Evolutionary conservation across 2,113 vertebrate genomes (phyloP), one percentile per base, ranked within the genome.

Genomic region (Rhinoderma darwinii): DNA sequence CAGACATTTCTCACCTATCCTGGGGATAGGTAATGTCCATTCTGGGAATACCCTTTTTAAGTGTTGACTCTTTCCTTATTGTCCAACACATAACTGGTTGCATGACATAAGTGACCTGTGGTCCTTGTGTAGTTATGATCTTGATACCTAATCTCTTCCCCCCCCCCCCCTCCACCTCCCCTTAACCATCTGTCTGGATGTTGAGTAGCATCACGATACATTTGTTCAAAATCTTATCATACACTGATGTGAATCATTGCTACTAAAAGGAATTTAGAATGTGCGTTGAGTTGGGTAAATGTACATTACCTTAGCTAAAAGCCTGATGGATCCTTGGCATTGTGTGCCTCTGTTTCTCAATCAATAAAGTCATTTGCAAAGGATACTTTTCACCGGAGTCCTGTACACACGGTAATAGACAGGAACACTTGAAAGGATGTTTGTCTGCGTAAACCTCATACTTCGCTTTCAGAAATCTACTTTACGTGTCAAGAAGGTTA

Each of bases 311-410:
- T 44, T 44, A n/a, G 72, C 72, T 43, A 44, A 75, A 43, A 75
- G 72, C 72, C 37, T 44, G 72, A 44, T 44, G 15, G 39, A 75
- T 43, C 41, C 6, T 44, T 44, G 72, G 72, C 41, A 75, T 75
- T 75, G 72, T 75, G 72, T 75, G 44, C 72, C 41, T 41, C 37
- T 74, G 35, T 74, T 43, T 37, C n/a, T 27, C 72, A 75, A 75
- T 75, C 72, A 44, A 44, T 75, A 75, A 75, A 75, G 72, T 75
- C 39, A 43, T 75, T 75, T 75, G 37, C 41, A 27, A 44, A 44
- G 41, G 72, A 75, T 75, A 75, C 72, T 22, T 43, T 44, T 43
- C 37, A 75, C 72, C 72, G 6, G 72, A n/a, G 37, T 44, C 72
- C 41, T 75, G 72, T 43, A 44, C 72, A 44, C 41, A 44, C 72